Conservation (phyloP, 2,888 invertebrate genomes). For the Melanchra persicariae region DNA sequence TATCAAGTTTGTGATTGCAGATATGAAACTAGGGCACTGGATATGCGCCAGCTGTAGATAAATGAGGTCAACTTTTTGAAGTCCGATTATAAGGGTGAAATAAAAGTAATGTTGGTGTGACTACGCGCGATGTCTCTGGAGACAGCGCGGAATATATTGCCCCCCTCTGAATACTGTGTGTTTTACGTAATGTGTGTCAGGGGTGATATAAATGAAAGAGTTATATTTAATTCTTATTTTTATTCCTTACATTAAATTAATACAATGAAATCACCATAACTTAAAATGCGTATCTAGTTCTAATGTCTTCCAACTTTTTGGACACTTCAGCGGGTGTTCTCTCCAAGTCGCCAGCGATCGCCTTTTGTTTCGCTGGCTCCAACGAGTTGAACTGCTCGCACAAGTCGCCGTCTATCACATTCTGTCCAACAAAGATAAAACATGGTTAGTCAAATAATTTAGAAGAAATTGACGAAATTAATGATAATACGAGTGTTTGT, state of each 20-base stretch:
- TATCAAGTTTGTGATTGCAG: background rate
- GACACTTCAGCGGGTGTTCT: constrained; percentile 99
- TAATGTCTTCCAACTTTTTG: constrained; percentile 99
- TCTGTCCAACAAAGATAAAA: constrained; percentile 90
- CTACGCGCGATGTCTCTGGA: background rate
- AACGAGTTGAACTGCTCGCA: constrained; percentile 99
- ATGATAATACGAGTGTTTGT: background rate
- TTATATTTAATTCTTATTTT: constrained; percentile 48
- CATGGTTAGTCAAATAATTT: background rate
- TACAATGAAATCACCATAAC: constrained; percentile 62
- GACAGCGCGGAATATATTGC: background rate
- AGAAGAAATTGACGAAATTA: background rate
- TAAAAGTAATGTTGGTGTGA: background rate
- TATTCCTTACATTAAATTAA: constrained; percentile 65
- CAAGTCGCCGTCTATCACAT: constrained; percentile 99
- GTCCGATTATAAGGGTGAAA: background rate
- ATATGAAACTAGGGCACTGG: background rate
- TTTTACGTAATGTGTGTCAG: background rate
- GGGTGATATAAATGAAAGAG: constrained; percentile 27
- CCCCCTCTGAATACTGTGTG: background rate
- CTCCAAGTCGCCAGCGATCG: constrained; percentile 98
- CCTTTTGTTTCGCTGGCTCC: constrained; percentile 98
- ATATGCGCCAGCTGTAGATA: background rate
- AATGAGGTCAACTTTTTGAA: background rate
- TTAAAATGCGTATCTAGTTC: constrained; percentile 99